These are phyloP conservation scores for Acanthurus leucopareius DNA, from an alignment of 2,797 vertebrate genomes.

Conservation along the genomic window DNA sequence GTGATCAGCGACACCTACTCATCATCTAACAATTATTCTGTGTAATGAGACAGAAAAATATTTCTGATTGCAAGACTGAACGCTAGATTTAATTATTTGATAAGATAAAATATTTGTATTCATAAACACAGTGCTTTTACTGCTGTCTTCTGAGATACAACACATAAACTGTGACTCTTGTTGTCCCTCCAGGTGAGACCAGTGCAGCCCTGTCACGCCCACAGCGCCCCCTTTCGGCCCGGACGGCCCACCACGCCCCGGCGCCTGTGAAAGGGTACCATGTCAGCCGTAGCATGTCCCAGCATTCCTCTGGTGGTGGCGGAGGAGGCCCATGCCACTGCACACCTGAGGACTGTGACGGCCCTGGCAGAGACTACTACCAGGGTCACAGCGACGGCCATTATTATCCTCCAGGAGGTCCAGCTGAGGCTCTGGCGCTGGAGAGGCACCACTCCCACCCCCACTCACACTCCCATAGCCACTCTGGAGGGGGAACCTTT, in stretches of 20 bases:
- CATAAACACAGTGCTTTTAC: constrained; percentile 13
- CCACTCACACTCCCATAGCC: constrained; percentile 81
- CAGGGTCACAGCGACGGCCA: constrained; percentile 86
- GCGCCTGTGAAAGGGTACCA: constrained; percentile 94
- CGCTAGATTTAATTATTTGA: constrained; percentile 50
- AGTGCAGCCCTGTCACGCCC: constrained; percentile 88
- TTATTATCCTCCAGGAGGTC: constrained; percentile 89
- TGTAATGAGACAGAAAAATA: constrained; percentile 20
- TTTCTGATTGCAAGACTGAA: constrained; percentile 17
- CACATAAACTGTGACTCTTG: constrained; percentile 4
- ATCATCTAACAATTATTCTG: constrained; percentile 10
- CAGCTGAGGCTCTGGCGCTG: constrained; percentile 86
- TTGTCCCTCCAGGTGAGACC: constrained; percentile 85
- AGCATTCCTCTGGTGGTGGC: constrained; percentile 89
- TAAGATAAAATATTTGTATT: constrained; percentile 6
- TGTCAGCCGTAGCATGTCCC: constrained; percentile 95
- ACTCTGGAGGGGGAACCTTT: constrained; percentile 94
- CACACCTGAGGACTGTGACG: constrained; percentile 90
- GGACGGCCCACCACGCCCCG: constrained; percentile 88
- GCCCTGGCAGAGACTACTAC: constrained; percentile 86
- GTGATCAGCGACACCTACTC: constrained; percentile 8
- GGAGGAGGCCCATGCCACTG: constrained; percentile 89
- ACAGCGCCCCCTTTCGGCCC: constrained; percentile 90
- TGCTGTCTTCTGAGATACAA: neutral
- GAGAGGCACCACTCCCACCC: constrained; percentile 81